Conservation (phyloP, 2,797 vertebrate species). For the Margarornis squamiger region DNA sequence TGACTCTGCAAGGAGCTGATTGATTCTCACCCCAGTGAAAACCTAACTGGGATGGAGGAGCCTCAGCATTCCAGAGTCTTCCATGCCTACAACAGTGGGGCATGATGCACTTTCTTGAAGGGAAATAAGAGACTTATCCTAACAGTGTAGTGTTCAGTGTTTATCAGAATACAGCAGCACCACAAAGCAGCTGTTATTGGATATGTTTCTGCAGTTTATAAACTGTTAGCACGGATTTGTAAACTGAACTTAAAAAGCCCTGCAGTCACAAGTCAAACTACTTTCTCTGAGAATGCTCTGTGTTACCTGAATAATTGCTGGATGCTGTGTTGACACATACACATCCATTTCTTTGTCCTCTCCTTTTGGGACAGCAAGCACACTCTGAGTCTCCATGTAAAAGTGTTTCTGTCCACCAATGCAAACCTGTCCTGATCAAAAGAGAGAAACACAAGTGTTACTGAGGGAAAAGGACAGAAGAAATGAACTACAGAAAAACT, state of each 20-base stretch:
- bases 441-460: neutral
- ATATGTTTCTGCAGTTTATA: neutral
- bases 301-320: constrained; percentile 73
- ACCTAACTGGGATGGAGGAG: neutral
- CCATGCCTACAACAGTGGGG: neutral
- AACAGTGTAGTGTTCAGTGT: neutral
- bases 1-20: neutral
- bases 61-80: neutral
- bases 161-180: neutral
- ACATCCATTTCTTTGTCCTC: constrained; percentile 78
- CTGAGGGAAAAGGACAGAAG: neutral
- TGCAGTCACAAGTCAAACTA: neutral
- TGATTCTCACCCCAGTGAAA: neutral
- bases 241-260: neutral
- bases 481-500: neutral
- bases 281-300: neutral
- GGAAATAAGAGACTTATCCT: neutral
- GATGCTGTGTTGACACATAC: constrained; percentile 75
- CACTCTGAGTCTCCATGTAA: constrained; percentile 79
- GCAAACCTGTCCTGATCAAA: constrained; percentile 66
- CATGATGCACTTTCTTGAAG: neutral
- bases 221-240: neutral
- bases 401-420: constrained; percentile 79
- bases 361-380: constrained; percentile 74
- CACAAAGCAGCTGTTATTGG: neutral